Conservation (phyloP, 2,113 vertebrate species). For the Megaceryle torquata region DNA sequence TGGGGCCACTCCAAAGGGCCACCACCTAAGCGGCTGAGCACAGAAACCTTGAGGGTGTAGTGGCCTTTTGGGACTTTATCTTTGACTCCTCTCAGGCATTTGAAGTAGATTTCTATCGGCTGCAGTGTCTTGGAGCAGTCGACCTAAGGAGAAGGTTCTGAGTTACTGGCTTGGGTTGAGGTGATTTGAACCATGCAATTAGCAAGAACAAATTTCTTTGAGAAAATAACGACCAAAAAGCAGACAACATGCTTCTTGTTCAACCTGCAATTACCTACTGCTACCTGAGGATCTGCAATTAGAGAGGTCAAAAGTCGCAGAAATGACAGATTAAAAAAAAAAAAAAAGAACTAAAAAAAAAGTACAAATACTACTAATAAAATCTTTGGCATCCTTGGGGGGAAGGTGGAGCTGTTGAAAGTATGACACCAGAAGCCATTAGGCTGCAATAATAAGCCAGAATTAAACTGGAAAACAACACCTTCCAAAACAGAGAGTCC, state of each 20-base stretch:
- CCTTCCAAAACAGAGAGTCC: background rate
- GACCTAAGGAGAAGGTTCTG: conserved; percentile 66
- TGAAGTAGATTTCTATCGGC: conserved; percentile 79
- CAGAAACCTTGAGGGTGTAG: conserved; percentile 80
- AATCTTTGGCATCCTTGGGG: background rate
- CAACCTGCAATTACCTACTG: conserved; percentile 63
- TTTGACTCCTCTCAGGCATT: conserved; percentile 84
- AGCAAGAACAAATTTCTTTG: conserved; percentile 36
- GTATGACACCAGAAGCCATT: conserved; percentile 56
- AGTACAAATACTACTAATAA: conserved; percentile 1
- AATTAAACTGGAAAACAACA: conserved; percentile 56
- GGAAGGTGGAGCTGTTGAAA: conserved; percentile 46
- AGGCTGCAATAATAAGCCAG: conserved; percentile 29
- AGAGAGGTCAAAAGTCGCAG: conserved; percentile 65
- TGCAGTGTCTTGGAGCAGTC: conserved; percentile 60
- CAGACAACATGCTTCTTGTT: conserved; percentile 55
- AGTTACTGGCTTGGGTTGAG: conserved; percentile 68
- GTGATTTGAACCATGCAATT: conserved; percentile 41
- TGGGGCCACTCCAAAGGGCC: conserved; percentile 57
- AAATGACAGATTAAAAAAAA: conserved; percentile 10
- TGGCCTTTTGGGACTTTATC: conserved; percentile 86
- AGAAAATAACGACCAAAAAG: background rate
- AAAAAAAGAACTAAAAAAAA: conserved; percentile 2
- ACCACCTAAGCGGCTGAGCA: conserved; percentile 78
- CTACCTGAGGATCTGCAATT: conserved; percentile 39